Percentiles rank a stretch among this genome's conserved stretches.
phyloP scores from a whole-genome alignment of 2,888 invertebrate species.

The Drosophila paracracens region DNA sequence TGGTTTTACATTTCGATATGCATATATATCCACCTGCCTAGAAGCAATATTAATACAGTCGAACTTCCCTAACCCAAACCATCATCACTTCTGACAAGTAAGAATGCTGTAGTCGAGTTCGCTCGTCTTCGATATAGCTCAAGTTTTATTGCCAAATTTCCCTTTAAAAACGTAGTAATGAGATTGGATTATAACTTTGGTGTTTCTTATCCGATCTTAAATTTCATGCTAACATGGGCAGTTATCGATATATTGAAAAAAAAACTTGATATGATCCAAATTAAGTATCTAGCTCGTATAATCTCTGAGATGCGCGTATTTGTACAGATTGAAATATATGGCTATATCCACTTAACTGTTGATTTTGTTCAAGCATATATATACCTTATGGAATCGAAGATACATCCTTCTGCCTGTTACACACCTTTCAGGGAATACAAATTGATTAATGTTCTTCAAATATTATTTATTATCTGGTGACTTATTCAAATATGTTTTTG shows the following conservation, averaged over 20 bases:
- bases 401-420: neutral
- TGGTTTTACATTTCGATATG: slow-evolving; percentile 21
- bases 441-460: neutral
- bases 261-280: too few relatives aligned
- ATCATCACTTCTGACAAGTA: neutral
- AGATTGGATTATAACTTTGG: neutral
- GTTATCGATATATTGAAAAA: neutral
- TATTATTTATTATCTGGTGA: neutral
- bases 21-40: neutral
- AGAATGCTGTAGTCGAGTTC: neutral
- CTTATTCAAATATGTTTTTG: neutral
- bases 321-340: neutral
- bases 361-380: neutral
- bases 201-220: neutral
- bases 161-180: neutral
- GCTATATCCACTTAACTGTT: neutral
- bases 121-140: too few relatives aligned
- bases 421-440: neutral
- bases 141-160: neutral
- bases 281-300: too few relatives aligned
- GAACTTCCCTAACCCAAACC: neutral
- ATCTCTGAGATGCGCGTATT: neutral
- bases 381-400: neutral
- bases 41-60: neutral
- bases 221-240: neutral